phyloP scores from a whole-genome alignment of 1,140 invertebrate species.

The Lucilia cuprina region DNA sequence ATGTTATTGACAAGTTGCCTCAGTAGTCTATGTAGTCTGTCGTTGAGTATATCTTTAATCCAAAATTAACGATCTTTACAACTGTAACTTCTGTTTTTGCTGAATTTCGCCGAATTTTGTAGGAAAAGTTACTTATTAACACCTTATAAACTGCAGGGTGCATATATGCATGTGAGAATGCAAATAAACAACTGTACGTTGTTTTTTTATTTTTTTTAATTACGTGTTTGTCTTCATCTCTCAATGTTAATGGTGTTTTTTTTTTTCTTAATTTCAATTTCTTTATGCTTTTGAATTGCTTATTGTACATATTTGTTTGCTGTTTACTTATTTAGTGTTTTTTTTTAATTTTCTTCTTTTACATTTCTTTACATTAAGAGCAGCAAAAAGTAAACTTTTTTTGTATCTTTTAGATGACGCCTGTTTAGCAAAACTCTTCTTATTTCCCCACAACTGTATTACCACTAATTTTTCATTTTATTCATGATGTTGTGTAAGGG shows the following conservation, averaged over 20 bases:
- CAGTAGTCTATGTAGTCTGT: too few species aligned
- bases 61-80: too few species aligned
- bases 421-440: neutral
- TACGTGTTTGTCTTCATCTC: neutral
- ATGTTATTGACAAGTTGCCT: too few species aligned
- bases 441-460: neutral
- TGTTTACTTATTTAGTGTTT: neutral
- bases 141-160: too few species aligned
- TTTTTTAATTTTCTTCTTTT: neutral
- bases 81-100: too few species aligned
- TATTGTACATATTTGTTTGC: neutral
- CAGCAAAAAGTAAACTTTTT: neutral
- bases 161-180: too few species aligned
- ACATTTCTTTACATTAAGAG: neutral
- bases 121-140: too few species aligned
- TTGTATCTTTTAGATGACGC: neutral
- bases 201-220: too few species aligned
- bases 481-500: neutral
- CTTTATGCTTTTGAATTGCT: neutral
- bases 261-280: neutral
- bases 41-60: too few species aligned
- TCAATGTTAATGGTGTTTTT: neutral
- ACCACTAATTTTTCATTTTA: neutral
- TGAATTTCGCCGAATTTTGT: too few species aligned
- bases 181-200: too few species aligned